Evolutionary conservation across 2,113 vertebrate genomes (phyloP), one percentile per base, ranked within the genome.

Genomic region (Hippocampus mohnikei): DNA sequence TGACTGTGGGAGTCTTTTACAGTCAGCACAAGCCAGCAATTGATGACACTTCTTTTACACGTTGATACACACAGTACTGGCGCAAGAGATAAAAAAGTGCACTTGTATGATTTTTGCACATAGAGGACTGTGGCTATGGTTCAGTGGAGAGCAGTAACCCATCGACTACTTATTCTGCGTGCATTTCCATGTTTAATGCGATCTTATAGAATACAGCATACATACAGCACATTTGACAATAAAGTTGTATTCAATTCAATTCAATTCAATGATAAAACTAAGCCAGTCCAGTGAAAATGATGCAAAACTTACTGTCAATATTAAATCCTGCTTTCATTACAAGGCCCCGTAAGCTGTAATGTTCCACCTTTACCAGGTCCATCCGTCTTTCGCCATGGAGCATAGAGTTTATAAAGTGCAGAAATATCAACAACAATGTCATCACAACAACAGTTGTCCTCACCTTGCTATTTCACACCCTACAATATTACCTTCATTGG

Each of bases 1-100:
- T 84, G 84, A 89, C 84, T 73, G 81, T 67, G 70, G 78, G 84
- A 80, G 76, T 69, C 75, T 80, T 81, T 84, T 73, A 80, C 76
- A 78, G 84, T 88, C 87, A 85, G 85, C 87, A 86, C 75, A 87
- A 90, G 82, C 53, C 77, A 70, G 55, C 48, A 74, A 77, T 74
- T 67, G 69, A 74, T 74, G 81, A 73, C 73, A 78, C 69, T 69
- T 74, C 69, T 64, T 74, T 76, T 76, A 56, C 40, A 68, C 72
- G 74, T 74, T 75, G 75, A 85, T 82, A 68, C 46, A 74, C 66
- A 42, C 58, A 25, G 46, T 20, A 53, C 9, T 42, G 48, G 71
- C 5, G 73, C 46, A 65, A 44, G 5, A 65, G 40, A 71, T 41
- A 69, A 41, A 44, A 71, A 66, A 66, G 23, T 13, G 64, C 25